Conservation (phyloP, 2,888 invertebrate species). For the Nomada fucata region DNA sequence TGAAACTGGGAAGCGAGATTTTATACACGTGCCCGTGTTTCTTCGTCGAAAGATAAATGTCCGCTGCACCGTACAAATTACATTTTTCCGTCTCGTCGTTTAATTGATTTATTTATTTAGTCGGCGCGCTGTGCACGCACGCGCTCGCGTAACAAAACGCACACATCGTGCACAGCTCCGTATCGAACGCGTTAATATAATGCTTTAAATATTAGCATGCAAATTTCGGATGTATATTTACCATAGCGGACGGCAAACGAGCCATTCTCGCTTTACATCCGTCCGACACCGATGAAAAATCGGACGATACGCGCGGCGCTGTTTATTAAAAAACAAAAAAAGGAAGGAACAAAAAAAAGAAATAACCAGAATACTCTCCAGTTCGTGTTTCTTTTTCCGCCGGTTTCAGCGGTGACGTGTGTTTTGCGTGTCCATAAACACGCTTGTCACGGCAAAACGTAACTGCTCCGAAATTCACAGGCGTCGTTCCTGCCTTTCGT, state of each 20-base stretch:
- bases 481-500: not conserved
- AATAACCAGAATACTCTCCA: not conserved
- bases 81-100: not conserved
- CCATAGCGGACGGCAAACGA: not conserved
- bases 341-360: not conserved
- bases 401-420: not conserved
- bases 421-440: not conserved
- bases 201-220: slow-evolving; percentile 14
- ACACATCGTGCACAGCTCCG: not conserved
- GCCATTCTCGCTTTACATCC: not conserved
- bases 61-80: not conserved
- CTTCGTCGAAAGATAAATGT: not conserved
- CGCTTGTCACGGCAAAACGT: slow-evolving; percentile 7
- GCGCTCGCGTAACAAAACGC: not conserved
- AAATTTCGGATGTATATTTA: slow-evolving; percentile 5
- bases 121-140: too few relatives aligned
- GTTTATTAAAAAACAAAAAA: not conserved
- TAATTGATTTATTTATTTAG: not conserved
- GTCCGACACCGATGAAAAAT: not conserved
- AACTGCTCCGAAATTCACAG: too few relatives aligned
- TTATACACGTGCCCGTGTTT: not conserved
- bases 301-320: not conserved
- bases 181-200: not conserved
- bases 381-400: not conserved
- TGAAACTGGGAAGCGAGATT: too few relatives aligned